phyloP scores from a whole-genome alignment of 2,888 invertebrate species.

The Acronicta psi region DNA sequence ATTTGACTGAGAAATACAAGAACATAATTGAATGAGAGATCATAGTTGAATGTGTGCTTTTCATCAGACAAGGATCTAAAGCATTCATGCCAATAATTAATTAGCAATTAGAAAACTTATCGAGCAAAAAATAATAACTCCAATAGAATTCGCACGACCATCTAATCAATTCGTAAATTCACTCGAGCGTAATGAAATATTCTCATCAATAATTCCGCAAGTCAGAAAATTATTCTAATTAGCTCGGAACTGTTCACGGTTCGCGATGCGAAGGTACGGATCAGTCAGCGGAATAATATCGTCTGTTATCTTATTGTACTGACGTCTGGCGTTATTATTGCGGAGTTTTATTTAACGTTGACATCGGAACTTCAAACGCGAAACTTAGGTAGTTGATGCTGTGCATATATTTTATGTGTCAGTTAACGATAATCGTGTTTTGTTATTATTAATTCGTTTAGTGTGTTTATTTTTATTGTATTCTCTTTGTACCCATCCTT shows the following conservation, averaged over 20 bases:
- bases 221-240: constrained; percentile 45
- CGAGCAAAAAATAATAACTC: neutral
- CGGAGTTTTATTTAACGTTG: constrained; percentile 17
- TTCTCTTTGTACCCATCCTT: no score
- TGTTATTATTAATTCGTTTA: no score
- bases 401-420: no score
- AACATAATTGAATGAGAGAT: no score
- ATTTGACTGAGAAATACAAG: no score
- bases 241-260: constrained; percentile 26
- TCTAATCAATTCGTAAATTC: constrained; percentile 16
- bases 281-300: constrained; percentile 43
- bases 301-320: constrained; percentile 39
- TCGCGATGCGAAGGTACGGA: constrained; percentile 19
- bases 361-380: no score
- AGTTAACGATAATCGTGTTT: no score
- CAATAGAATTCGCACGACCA: neutral
- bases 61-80: no score
- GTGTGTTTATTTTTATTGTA: no score
- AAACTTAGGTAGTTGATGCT: no score
- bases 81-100: no score
- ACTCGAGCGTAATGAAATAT: constrained; percentile 28
- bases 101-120: neutral
- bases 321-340: constrained; percentile 28
- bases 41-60: no score
- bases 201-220: constrained; percentile 41